Evolutionary conservation across 2,797 vertebrate genomes (phyloP).

Genomic region (Varecia variegata): DNA sequence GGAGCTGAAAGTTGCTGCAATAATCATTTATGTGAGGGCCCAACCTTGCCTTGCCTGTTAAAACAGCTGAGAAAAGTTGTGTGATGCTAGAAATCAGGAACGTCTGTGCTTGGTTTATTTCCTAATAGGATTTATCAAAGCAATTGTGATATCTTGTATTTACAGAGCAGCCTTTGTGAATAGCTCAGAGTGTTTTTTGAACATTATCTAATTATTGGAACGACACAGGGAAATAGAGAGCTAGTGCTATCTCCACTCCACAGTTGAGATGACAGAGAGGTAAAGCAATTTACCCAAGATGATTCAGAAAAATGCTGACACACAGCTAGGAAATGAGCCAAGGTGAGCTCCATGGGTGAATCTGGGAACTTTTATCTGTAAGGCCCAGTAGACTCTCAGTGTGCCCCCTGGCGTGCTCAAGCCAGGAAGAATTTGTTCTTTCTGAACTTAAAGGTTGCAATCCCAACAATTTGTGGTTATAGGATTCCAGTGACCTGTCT

Average conservation of each 20-base stretch:
- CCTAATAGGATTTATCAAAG: conserved; percentile 25
- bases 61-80: background rate
- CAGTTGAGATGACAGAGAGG: background rate
- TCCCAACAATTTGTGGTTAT: accelerated
- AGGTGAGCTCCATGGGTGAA: background rate
- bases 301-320: background rate
- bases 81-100: background rate
- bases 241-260: background rate
- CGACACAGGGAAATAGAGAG: background rate
- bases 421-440: background rate
- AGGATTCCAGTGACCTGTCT: background rate
- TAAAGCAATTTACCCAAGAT: background rate
- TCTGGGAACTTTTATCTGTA: background rate
- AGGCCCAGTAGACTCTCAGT: background rate
- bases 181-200: background rate
- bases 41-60: background rate
- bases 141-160: conserved; percentile 34
- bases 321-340: background rate
- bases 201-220: conserved; percentile 48
- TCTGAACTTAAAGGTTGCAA: background rate
- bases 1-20: background rate
- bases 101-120: conserved; percentile 45
- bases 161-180: background rate
- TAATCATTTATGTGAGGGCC: background rate
- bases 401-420: background rate